phyloP scores from a whole-genome alignment of 2,888 invertebrate genomes.

The Ophraella communa region DNA sequence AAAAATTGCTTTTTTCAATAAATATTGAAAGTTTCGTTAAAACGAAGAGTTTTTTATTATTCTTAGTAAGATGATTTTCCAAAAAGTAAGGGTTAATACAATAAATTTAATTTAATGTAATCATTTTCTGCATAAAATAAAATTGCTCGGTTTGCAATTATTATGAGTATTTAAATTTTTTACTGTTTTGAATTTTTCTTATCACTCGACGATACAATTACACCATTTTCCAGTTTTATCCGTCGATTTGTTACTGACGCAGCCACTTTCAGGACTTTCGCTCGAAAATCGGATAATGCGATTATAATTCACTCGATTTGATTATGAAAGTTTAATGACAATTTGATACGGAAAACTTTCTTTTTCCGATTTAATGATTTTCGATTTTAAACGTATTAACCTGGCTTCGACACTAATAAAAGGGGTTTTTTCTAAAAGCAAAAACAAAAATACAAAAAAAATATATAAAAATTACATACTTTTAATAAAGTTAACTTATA shows the following conservation, averaged over 20 bases:
- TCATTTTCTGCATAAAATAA: not conserved
- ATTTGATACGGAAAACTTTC: constrained; percentile 15
- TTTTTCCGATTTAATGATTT: constrained; percentile 7
- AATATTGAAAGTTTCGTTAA: too few relatives aligned
- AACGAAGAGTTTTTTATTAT: too few relatives aligned
- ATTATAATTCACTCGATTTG: constrained; percentile 26
- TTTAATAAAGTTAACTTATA: too few relatives aligned
- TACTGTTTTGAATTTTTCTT: not conserved
- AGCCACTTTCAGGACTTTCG: not conserved
- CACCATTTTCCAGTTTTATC: not conserved
- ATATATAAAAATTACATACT: too few relatives aligned
- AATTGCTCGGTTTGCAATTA: not conserved
- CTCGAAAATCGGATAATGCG: constrained; percentile 16
- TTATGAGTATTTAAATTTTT: not conserved
- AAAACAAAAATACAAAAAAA: too few relatives aligned
- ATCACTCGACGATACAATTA: not conserved
- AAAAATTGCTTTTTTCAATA: too few relatives aligned
- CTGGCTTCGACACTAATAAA: not conserved
- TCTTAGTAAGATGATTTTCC: too few relatives aligned
- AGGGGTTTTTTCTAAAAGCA: too few relatives aligned
- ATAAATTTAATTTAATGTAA: too few relatives aligned
- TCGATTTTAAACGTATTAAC: not conserved
- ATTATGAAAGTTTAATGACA: constrained; percentile 12
- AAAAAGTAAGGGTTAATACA: too few relatives aligned
- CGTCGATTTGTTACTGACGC: not conserved